phyloP scores from a whole-genome alignment of 1,140 invertebrate genomes.

The Heliconius nattereri region DNA sequence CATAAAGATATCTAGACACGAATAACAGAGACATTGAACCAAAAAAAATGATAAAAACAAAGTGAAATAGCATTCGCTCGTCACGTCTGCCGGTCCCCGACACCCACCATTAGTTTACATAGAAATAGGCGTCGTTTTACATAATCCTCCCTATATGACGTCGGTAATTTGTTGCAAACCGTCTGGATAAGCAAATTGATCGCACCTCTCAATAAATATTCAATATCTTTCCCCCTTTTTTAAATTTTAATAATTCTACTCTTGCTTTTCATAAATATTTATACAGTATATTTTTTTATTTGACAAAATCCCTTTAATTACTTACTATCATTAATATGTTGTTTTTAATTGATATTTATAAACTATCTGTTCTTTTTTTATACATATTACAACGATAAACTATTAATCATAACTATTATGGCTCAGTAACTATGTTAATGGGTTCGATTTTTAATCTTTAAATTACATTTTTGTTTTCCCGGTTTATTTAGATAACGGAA shows the following conservation, averaged over 20 bases:
- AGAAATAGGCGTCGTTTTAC: conserved; percentile 78
- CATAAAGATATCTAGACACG: neutral
- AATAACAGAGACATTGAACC: neutral
- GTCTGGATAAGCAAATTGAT: conserved; percentile 79
- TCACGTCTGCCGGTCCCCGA: conserved; percentile 56
- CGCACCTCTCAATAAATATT: conserved; percentile 65
- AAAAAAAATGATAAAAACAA: conserved; percentile 30
- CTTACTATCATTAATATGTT: neutral
- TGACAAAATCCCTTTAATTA: neutral
- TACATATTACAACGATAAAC: too few species aligned
- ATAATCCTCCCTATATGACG: conserved; percentile 76
- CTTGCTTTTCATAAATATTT: conserved; percentile 10
- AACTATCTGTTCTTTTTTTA: too few species aligned
- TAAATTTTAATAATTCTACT: conserved; percentile 22
- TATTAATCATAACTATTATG: too few species aligned
- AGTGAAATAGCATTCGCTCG: conserved; percentile 37
- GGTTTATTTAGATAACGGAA: too few species aligned
- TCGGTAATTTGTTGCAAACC: conserved; percentile 76
- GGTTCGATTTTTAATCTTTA: too few species aligned
- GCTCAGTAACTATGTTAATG: too few species aligned
- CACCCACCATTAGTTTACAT: conserved; percentile 78
- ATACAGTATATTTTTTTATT: neutral
- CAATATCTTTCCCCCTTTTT: conserved; percentile 44
- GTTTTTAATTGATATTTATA: neutral
- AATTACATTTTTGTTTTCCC: too few species aligned